Base-by-base conservation (phyloP, 1,140 invertebrate genomes). In the Drosophila takahashii region DNA sequence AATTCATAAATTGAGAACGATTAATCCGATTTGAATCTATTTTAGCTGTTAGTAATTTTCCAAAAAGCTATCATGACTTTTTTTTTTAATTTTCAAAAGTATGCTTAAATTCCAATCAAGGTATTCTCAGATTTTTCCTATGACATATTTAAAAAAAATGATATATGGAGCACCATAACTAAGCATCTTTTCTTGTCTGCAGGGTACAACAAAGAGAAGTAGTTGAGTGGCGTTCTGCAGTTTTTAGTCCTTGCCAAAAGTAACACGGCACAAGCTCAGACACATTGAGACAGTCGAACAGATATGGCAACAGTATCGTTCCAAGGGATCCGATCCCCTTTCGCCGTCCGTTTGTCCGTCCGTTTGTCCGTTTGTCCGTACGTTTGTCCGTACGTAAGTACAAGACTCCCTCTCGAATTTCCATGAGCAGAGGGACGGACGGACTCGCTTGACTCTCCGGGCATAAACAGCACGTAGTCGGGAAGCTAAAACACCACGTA, bases 401-500 rank as follows among this genome's bases (percentile, higher is more conserved):
- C 22, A 22, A 22, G 22, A 22, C 22, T 13, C 34, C 48, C 42
- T 5, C 48, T 34, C 57, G 26, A 15, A 41, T 41, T 61, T 41
- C 60, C 37, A 11, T 15, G 47, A 36, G 26, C 58, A 32, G 36
- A 3, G 51, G 51, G 22, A 22, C 3, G 22, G 22, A 22, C 22
- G 39, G 16, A 71, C 27, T 32, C 48, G 51, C 48, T 77, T 69
- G 42, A 47, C 60, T 76, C 62, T 54, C 41, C 27, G 47, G 51
- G 59, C 58, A 81, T 60, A 81, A 83, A 64, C 79, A 89, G 84
- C 84, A 89, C 84, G 84, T 89, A 89, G 79, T 73, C 62, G 58
- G 69, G 60, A 62, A 89, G 84, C 84, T 90, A 79, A 91, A 90
- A 90, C 89, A 90, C 89, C 90, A 91, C 90, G 90, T 91, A 91